Evolutionary conservation across 2,113 vertebrate genomes (phyloP).

Genomic region (Ailuropoda melanoleuca): DNA sequence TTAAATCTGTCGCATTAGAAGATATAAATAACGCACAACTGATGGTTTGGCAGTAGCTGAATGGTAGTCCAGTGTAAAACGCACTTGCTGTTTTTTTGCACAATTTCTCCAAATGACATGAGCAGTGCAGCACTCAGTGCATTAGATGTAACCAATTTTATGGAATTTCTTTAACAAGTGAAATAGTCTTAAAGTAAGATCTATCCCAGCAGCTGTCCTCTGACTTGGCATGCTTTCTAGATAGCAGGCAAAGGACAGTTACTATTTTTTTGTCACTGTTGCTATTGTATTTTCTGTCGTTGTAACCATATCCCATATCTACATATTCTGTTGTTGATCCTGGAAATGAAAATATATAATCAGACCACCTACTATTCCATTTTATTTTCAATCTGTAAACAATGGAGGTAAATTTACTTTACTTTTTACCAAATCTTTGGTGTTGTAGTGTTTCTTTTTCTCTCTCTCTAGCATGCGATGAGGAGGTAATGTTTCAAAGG

Average conservation of each 20-base stretch:
- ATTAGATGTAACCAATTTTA: background rate
- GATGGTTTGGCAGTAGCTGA: background rate
- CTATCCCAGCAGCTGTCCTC: background rate
- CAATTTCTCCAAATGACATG: constrained; percentile 4
- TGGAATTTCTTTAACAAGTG: background rate
- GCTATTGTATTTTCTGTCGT: background rate
- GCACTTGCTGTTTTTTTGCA: background rate
- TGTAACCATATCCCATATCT: constrained; percentile 2
- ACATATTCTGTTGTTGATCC: background rate
- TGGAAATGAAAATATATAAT: constrained; percentile 45
- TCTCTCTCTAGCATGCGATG: background rate
- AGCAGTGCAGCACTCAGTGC: background rate
- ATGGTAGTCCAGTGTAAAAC: constrained; percentile 56
- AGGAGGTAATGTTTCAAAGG: constrained; percentile 22
- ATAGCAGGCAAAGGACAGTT: background rate
- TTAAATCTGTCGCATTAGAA: constrained; percentile 37
- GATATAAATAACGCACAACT: background rate
- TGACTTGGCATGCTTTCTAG: background rate
- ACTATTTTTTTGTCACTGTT: background rate
- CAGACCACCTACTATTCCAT: background rate
- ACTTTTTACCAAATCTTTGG: background rate
- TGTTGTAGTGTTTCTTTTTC: background rate
- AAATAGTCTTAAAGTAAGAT: constrained; percentile 33
- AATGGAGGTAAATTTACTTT: constrained; percentile 27
- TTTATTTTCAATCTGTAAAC: constrained; percentile 46